phyloP scores from a whole-genome alignment of 2,888 invertebrate genomes.

The Antheraea yamamai region DNA sequence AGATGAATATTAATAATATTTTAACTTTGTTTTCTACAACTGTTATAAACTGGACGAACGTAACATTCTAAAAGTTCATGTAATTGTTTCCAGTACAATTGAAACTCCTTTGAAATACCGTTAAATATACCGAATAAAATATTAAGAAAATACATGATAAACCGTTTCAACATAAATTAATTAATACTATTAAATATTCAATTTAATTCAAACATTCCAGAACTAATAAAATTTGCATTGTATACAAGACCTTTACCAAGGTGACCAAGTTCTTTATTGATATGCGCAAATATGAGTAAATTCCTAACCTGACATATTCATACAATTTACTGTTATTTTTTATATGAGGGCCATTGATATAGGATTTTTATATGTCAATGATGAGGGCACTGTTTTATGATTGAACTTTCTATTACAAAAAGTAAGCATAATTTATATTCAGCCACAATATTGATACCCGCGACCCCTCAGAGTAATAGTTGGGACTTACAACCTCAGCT shows the following conservation, averaged over 20 bases:
- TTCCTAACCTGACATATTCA: neutral
- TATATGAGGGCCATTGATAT: too few species aligned
- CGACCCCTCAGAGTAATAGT: too few species aligned
- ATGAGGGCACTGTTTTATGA: too few species aligned
- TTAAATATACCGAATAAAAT: neutral
- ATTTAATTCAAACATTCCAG: neutral
- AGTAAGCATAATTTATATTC: too few species aligned
- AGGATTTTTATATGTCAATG: too few species aligned
- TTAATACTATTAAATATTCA: neutral
- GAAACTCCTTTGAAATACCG: neutral
- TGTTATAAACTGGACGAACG: too few species aligned
- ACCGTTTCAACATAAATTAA: neutral
- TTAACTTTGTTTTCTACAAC: too few species aligned
- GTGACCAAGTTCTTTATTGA: neutral
- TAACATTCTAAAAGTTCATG: too few species aligned
- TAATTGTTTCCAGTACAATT: neutral
- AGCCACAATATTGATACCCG: too few species aligned
- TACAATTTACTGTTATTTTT: neutral
- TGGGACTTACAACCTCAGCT: too few species aligned
- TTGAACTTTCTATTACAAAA: too few species aligned
- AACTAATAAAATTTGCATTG: slow-evolving; percentile 8
- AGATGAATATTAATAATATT: too few species aligned
- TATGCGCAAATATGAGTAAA: neutral
- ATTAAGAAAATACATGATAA: neutral
- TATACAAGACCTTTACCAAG: neutral